Conservation (phyloP, 35 echinoderm and acorn worm genomes). For the Lytechinus pictus region DNA sequence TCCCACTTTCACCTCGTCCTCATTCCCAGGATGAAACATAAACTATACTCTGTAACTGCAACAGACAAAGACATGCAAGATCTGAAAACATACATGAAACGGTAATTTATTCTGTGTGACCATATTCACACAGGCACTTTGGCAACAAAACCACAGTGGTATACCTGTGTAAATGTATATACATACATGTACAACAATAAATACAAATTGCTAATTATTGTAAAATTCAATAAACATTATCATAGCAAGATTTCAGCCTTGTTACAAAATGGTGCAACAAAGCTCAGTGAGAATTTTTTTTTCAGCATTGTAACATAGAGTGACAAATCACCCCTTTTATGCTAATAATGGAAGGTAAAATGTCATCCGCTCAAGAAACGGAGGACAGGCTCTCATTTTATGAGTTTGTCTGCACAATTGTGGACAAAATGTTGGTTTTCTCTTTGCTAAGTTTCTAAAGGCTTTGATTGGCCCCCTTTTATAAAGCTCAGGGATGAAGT, state of each 20-base stretch:
- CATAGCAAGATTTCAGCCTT: neutral
- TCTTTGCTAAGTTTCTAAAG: too few species aligned
- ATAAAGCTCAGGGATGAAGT: too few species aligned
- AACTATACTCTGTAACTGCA: neutral
- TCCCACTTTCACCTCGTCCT: neutral
- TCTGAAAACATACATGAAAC: neutral
- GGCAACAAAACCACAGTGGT: neutral
- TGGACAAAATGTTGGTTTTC: too few species aligned
- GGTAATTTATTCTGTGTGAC: neutral
- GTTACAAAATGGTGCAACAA: too few species aligned
- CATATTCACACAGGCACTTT: constrained; percentile 8
- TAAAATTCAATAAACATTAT: neutral
- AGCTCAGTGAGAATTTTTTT: too few species aligned
- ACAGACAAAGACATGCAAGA: neutral
- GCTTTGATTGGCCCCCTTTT: too few species aligned
- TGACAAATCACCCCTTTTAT: too few species aligned
- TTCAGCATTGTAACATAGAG: too few species aligned
- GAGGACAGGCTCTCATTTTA: too few species aligned
- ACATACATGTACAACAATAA: neutral
- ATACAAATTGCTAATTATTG: neutral
- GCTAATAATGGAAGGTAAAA: too few species aligned
- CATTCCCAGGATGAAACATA: neutral
- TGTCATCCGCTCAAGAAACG: too few species aligned
- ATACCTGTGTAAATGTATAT: neutral
- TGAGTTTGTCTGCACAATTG: too few species aligned